Evolutionary conservation across 1,140 invertebrate species (phyloP), one percentile per base, ranked within the genome.

Genomic region (Solenopsis invicta): DNA sequence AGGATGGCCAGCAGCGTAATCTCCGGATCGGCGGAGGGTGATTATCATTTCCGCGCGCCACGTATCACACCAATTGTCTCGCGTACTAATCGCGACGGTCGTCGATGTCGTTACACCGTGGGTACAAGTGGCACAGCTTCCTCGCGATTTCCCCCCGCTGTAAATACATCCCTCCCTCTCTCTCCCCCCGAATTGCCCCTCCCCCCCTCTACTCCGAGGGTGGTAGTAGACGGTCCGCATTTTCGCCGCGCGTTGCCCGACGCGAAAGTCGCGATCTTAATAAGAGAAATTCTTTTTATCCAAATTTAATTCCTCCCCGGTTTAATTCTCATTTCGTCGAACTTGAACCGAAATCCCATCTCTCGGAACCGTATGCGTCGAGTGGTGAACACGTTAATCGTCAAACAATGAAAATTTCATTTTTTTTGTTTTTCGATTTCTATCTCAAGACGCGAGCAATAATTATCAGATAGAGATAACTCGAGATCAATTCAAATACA

Each of bases 31-130:
- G 21, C 16, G 37, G 61, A 52, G 77, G 37, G 41, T 56, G 34
- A 37, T 82, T 74, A 74, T 82, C 52, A 82, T 37, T 82, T 59
- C 37, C 80, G 24, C 50, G 41, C n/a, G 37, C n/a, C 41, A 24
- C 4, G 13, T 37, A 37, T 61, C 24, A 74, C 52, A 24, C 4
- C n/a, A 74, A 41, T 41, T 24, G 52, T 74, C 29, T 85, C 71
- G 81, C 81, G 34, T 29, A 66, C 13, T 45, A 85, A 77, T 48
- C 24, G 59, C 82, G 45, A 50, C 59, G 48, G 50, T 80, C 67
- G n/a, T 67, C 66, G 34, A 67, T 56, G 52, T 67, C 75, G 64
- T 75, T 89, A 87, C 74, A 52, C 50, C 88, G 89, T 89, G 89
- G 89, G 75, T 54, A 87, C 62, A 66, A 64, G 12, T 62, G 24